Conservation (phyloP, 2,113 vertebrate species). For the Nymphicus hollandicus region DNA sequence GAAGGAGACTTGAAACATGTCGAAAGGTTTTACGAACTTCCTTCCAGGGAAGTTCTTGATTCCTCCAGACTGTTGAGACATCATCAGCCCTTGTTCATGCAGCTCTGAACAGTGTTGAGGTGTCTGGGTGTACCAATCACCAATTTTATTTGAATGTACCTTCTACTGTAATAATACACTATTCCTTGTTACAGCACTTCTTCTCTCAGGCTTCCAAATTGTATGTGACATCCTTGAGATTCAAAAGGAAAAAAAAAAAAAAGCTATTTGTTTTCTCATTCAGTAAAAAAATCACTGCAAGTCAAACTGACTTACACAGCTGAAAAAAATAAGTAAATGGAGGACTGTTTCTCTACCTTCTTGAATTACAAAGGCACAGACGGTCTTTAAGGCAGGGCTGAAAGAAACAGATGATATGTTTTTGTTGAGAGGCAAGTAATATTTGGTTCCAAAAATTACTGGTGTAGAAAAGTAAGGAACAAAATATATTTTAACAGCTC, state of each 20-base stretch:
- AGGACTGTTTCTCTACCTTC: not conserved
- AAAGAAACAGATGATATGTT: not conserved
- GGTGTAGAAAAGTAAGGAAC: not conserved
- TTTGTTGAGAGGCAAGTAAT: not conserved
- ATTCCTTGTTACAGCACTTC: not conserved
- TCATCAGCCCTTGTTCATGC: not conserved
- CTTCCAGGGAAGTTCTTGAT: not conserved
- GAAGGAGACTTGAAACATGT: not conserved
- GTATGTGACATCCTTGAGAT: not conserved
- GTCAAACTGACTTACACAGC: not conserved
- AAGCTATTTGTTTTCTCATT: not conserved
- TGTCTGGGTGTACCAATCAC: not conserved
- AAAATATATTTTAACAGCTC: not conserved
- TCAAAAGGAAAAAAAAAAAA: not conserved
- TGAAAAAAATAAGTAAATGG: not conserved
- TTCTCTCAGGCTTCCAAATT: not conserved
- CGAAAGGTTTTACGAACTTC: not conserved
- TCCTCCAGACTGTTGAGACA: not conserved
- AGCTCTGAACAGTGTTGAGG: not conserved
- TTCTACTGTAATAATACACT: not conserved
- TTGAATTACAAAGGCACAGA: not conserved
- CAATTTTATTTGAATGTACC: not conserved
- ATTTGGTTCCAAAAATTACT: not conserved
- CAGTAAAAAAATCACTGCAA: not conserved
- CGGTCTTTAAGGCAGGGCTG: not conserved